phyloP scores from a whole-genome alignment of 2,888 invertebrate species.

The Dicyrtoma fusca region DNA sequence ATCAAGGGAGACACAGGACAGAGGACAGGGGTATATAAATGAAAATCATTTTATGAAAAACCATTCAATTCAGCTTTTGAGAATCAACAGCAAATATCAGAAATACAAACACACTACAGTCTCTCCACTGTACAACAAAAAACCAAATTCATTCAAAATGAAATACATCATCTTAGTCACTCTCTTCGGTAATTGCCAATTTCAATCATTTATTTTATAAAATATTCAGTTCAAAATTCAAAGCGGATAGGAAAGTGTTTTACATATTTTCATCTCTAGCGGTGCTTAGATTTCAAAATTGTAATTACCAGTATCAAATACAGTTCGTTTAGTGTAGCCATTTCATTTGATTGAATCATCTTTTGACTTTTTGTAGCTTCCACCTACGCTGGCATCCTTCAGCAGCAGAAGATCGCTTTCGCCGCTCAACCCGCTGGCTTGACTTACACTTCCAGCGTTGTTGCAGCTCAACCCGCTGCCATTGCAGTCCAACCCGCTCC shows the following conservation, averaged over 20 bases:
- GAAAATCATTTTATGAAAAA: neutral
- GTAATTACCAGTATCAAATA: too few relatives aligned
- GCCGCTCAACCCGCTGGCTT: conserved; percentile 30
- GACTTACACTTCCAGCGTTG: conserved; percentile 26
- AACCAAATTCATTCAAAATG: conserved; percentile 8
- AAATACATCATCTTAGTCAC: conserved; percentile 21
- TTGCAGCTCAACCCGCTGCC: conserved; percentile 18
- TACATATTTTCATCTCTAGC: too few relatives aligned
- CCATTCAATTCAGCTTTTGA: conserved; percentile 18
- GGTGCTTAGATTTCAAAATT: too few relatives aligned
- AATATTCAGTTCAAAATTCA: too few relatives aligned
- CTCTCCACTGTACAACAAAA: neutral
- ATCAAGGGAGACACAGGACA: neutral
- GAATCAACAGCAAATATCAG: neutral
- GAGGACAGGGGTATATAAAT: conserved; percentile 16
- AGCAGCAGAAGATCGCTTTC: conserved; percentile 16
- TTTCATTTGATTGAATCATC: neutral
- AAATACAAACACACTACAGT: neutral
- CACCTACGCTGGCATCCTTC: conserved; percentile 24
- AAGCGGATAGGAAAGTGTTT: too few relatives aligned
- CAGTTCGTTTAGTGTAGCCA: neutral
- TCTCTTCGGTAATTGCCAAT: conserved; percentile 18
- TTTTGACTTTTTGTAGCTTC: conserved; percentile 35
- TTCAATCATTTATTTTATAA: neutral
- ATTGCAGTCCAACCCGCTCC: conserved; percentile 24